phyloP scores from a whole-genome alignment of 2,888 invertebrate species.

The Sipunculus nudus region DNA sequence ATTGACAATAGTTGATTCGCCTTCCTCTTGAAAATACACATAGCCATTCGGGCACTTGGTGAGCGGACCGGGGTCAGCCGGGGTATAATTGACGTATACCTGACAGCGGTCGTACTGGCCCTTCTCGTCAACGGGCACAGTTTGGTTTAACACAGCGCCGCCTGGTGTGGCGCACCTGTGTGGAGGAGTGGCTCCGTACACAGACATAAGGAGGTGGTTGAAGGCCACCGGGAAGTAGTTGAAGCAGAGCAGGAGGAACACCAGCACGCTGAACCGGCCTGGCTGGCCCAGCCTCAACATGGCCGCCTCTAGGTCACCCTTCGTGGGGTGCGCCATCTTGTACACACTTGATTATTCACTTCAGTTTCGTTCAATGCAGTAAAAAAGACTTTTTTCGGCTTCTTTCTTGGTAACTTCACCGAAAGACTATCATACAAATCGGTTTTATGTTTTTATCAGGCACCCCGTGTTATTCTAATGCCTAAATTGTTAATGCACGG shows the following conservation, averaged over 20 bases:
- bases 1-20: constrained; percentile 13
- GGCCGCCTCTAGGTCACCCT: too few relatives aligned
- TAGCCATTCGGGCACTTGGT: constrained; percentile 10
- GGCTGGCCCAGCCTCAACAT: constrained; percentile 39
- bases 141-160: not conserved
- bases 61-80: not conserved
- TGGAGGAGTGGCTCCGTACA: constrained; percentile 41
- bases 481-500: too few relatives aligned
- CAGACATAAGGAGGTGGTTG: constrained; percentile 57
- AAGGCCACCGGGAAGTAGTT: constrained; percentile 54
- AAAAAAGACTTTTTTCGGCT: too few relatives aligned
- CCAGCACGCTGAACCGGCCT: constrained; percentile 42
- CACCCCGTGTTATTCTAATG: too few relatives aligned
- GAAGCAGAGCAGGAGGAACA: constrained; percentile 48
- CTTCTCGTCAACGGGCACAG: not conserved
- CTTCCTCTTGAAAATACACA: not conserved
- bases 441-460: too few relatives aligned
- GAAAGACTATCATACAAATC: too few relatives aligned
- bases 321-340: too few relatives aligned
- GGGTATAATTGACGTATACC: constrained; percentile 10
- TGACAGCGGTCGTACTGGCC: constrained; percentile 3
- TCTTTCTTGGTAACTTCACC: too few relatives aligned
- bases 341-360: too few relatives aligned
- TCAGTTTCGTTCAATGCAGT: too few relatives aligned
- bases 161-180: constrained; percentile 7